Evolutionary conservation across 2,113 vertebrate genomes (phyloP), one percentile per base, ranked within the genome.

Genomic region (Psittacara wagleri): DNA sequence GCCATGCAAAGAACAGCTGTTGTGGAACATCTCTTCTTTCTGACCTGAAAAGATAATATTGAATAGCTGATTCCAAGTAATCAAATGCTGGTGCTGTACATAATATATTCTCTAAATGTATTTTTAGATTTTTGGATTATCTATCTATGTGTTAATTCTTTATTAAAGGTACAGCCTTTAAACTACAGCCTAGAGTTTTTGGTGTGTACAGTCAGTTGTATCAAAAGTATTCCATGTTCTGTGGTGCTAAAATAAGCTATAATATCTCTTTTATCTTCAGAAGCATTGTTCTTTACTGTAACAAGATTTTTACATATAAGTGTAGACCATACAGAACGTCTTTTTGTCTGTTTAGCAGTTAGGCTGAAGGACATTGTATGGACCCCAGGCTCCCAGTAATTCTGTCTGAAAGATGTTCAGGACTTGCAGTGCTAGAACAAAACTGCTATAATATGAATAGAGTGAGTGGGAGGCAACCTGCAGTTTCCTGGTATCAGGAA

Each of bases 121-220:
- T 95, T 95, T 95, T 91, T 94, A 95, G 86, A 4, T 33, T 63
- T n/a, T 77, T 1, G 6, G 44, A 70, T 93, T 90, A 83, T 93
- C 72, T 57, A 2, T 52, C 44, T 68, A 41, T 59, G 18, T 77
- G 68, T 90, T 94, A 55, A 73, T 82, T 79, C 54, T 83, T 6
- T 90, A 63, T 82, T 90, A 55, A 83, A 54, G 82, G 73, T 93
- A 86, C 67, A 88, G 46, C 29, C 19, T 57, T 57, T 57, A 57
- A 57, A n/a, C 19, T 59, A 24, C 57, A 59, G 15, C 31, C 20
- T 93, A 37, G 48, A 66, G 37, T 52, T 94, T 67, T n/a, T 20
- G 22, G 16, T 85, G 62, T n/a, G 25, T 69, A 10, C 9, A 55
- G 13, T 68, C 35, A 44, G 35, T 64, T 87, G 37, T 67, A 74